These are phyloP conservation scores for Drepana arcuata DNA, from an alignment of 1,140 invertebrate genomes.

Conservation along the genomic window DNA sequence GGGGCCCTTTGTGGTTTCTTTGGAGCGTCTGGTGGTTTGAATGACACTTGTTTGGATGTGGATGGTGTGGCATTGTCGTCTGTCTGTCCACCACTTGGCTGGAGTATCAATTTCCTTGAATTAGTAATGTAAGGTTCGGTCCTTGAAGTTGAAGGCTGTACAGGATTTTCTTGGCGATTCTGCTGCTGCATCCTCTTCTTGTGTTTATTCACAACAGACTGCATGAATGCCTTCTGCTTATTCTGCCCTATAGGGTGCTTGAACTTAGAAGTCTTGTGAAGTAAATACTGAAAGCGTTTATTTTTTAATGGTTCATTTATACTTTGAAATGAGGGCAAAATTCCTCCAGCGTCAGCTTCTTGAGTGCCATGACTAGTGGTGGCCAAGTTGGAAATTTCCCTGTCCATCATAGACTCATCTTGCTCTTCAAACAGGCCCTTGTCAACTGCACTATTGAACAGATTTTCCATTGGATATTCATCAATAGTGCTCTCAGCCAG, in stretches of 20 bases:
- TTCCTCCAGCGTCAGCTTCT: conserved; percentile 36
- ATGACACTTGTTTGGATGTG: conserved; percentile 44
- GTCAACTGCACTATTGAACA: conserved; percentile 63
- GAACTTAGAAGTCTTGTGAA: conserved; percentile 69
- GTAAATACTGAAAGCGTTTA: conserved; percentile 65
- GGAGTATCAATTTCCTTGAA: conserved; percentile 38
- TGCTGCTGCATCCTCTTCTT: conserved; percentile 62
- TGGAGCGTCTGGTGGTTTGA: conserved; percentile 42
- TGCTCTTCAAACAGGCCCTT: conserved; percentile 61
- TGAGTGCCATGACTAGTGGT: conserved; percentile 56
- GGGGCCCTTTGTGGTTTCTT: conserved; percentile 42
- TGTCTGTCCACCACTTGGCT: conserved; percentile 27
- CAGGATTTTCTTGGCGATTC: conserved; percentile 29
- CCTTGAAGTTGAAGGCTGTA: conserved; percentile 60
- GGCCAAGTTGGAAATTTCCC: conserved; percentile 62
- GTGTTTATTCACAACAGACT: conserved; percentile 67
- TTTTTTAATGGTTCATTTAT: conserved; percentile 65
- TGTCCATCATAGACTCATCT: conserved; percentile 60
- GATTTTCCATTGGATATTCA: conserved; percentile 65
- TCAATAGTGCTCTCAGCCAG: conserved; percentile 62
- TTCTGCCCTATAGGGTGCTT: conserved; percentile 65
- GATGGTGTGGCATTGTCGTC: conserved; percentile 47
- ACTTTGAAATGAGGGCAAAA: conserved; percentile 59
- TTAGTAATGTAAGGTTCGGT: conserved; percentile 47
- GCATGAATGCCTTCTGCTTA: conserved; percentile 68